These are phyloP conservation scores for Blera fallax DNA, from an alignment of 2,888 invertebrate species.

Conservation along the genomic window DNA sequence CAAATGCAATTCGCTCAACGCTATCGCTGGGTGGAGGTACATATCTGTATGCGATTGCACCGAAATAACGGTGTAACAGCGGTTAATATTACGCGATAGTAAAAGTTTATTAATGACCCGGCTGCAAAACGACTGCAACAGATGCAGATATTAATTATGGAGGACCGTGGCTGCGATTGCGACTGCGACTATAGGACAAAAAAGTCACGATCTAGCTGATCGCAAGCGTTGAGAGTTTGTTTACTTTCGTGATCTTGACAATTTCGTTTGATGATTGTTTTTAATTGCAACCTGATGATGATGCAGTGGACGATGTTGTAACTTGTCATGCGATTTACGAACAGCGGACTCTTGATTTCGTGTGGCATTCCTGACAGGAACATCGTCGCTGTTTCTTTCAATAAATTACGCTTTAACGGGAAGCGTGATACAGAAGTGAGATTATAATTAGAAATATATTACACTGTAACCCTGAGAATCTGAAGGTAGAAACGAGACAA, in stretches of 20 bases:
- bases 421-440: constrained; percentile 35
- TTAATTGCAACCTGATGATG: constrained; percentile 67
- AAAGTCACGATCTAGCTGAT: neutral
- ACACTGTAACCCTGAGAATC: neutral
- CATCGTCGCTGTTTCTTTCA: constrained; percentile 2
- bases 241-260: constrained; percentile 72
- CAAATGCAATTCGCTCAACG: constrained; percentile 58
- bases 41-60: constrained; percentile 35
- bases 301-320: constrained; percentile 48
- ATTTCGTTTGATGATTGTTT: constrained; percentile 70
- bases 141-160: constrained; percentile 66
- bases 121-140: constrained; percentile 23
- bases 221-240: constrained; percentile 40
- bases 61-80: constrained; percentile 63
- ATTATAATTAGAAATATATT: constrained; percentile 54
- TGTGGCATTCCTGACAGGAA: neutral
- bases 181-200: neutral
- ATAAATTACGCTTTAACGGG: constrained; percentile 56
- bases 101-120: constrained; percentile 66
- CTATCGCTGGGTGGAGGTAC: constrained; percentile 3
- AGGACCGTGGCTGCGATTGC: neutral
- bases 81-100: constrained; percentile 66
- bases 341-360: constrained; percentile 31
- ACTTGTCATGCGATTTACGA: constrained; percentile 56
- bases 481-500: neutral